phyloP scores from a whole-genome alignment of 2,113 vertebrate species.

The Silurus meridionalis region DNA sequence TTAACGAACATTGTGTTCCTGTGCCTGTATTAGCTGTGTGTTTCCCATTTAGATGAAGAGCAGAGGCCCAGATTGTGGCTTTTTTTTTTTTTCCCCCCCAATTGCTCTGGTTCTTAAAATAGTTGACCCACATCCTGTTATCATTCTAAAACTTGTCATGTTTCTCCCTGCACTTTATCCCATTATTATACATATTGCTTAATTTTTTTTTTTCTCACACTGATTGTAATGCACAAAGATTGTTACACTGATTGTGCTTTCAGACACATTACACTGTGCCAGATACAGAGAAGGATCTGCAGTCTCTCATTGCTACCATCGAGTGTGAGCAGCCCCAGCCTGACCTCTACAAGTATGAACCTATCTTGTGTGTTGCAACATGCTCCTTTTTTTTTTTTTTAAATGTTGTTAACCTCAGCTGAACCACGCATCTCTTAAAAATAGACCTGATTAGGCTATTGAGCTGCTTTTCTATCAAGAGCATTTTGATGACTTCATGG shows the following conservation, averaged over 20 bases:
- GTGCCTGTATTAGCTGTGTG: neutral
- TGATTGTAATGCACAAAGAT: too few relatives aligned
- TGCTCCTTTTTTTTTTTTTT: neutral
- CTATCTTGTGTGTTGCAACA: slow-evolving; percentile 38
- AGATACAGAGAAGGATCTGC: slow-evolving; percentile 82
- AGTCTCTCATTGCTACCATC: slow-evolving; percentile 82
- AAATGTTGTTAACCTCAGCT: neutral
- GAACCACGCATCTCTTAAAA: neutral
- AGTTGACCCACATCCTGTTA: slow-evolving; percentile 43
- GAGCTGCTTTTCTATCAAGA: neutral
- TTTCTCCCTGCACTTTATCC: neutral
- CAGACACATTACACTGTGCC: slow-evolving; percentile 92
- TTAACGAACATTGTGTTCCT: too few relatives aligned
- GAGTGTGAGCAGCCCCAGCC: slow-evolving; percentile 97
- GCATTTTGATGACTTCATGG: neutral
- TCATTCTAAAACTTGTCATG: neutral
- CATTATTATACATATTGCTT: neutral
- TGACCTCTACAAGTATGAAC: slow-evolving; percentile 95
- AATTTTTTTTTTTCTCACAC: neutral
- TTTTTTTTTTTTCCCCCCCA: neutral
- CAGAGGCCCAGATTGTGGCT: slow-evolving; percentile 6
- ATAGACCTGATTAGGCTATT: neutral
- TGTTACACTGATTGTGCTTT: neutral
- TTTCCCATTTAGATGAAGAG: slow-evolving; percentile 8
- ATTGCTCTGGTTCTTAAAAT: slow-evolving; percentile 35